phyloP scores from a whole-genome alignment of 2,113 vertebrate genomes.

The Ornithorhynchus anatinus region DNA sequence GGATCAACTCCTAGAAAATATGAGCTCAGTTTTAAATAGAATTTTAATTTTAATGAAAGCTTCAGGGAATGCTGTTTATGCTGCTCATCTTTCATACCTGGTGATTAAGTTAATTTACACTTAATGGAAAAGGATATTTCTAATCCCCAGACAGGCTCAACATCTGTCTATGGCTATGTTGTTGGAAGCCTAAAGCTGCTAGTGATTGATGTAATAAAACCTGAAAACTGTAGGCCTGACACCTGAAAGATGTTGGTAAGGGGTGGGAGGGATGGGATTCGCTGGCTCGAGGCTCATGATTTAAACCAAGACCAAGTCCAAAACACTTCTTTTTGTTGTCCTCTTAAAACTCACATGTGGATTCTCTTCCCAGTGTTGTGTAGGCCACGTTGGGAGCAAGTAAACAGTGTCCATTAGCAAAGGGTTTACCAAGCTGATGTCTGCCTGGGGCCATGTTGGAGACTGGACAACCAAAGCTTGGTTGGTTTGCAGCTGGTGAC shows the following conservation, averaged over 20 bases:
- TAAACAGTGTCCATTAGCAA: neutral
- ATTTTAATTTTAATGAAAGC: conserved; percentile 79
- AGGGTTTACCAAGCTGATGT: too few relatives aligned
- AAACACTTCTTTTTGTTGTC: conserved; percentile 32
- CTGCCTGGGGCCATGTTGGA: too few relatives aligned
- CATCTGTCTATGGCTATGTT: conserved; percentile 70
- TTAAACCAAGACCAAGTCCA: conserved; percentile 45
- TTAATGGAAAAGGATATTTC: conserved; percentile 78
- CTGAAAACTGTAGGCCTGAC: conserved; percentile 47
- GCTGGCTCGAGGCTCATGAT: conserved; percentile 35
- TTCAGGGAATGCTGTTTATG: conserved; percentile 72
- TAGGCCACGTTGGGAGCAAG: neutral
- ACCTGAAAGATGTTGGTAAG: conserved; percentile 60
- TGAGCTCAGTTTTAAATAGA: conserved; percentile 73
- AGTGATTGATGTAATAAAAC: conserved; percentile 68
- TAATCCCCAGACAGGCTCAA: conserved; percentile 70
- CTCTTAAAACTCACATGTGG: conserved; percentile 37
- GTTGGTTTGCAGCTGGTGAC: conserved; percentile 25
- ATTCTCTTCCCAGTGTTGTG: neutral
- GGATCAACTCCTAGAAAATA: conserved; percentile 65
- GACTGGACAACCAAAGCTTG: neutral
- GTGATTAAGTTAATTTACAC: conserved; percentile 82
- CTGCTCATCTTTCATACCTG: conserved; percentile 76
- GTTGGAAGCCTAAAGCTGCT: conserved; percentile 66
- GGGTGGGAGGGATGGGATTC: conserved; percentile 44